These are phyloP conservation scores for Drosophila flavopinicola DNA, from an alignment of 2,888 invertebrate genomes.

Conservation along the genomic window DNA sequence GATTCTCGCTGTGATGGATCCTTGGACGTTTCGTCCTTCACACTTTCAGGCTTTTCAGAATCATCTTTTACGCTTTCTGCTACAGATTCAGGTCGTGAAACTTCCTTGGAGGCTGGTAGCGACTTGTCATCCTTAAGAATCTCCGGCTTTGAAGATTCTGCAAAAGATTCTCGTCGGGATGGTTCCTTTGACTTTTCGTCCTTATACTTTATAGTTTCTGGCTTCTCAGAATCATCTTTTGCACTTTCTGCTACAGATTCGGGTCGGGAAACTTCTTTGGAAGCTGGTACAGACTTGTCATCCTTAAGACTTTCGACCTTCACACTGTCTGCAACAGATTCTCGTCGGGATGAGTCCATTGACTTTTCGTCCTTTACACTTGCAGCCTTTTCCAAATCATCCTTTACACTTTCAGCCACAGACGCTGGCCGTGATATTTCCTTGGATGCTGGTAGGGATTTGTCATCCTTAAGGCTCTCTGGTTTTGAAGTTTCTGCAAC, in stretches of 20 bases:
- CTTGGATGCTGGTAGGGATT: slow-evolving; percentile 24
- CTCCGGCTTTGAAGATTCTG: slow-evolving; percentile 15
- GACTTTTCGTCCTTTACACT: slow-evolving; percentile 17
- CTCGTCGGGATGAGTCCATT: slow-evolving; percentile 19
- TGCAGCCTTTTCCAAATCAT: slow-evolving; percentile 4
- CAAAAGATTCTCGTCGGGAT: slow-evolving; percentile 26
- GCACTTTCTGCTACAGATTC: slow-evolving; percentile 36
- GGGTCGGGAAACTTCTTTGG: slow-evolving; percentile 38
- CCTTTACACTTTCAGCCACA: slow-evolving; percentile 8
- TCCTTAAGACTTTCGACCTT: slow-evolving; percentile 14
- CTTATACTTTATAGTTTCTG: slow-evolving; percentile 3
- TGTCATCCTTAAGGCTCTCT: slow-evolving; percentile 37
- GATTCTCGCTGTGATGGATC: background rate
- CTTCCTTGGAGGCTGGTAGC: slow-evolving; percentile 11
- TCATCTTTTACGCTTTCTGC: slow-evolving; percentile 22
- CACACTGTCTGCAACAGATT: slow-evolving; percentile 31
- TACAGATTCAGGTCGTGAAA: slow-evolving; percentile 24
- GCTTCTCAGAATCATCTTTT: slow-evolving; percentile 13
- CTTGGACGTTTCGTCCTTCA: slow-evolving; percentile 3
- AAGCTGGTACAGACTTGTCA: slow-evolving; percentile 4
- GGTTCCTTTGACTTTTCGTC: slow-evolving; percentile 27
- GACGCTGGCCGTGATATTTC: slow-evolving; percentile 51
- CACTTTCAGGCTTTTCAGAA: slow-evolving; percentile 13
- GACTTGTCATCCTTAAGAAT: slow-evolving; percentile 24
- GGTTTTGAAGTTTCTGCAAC: slow-evolving; percentile 20